Base-by-base conservation (phyloP, 2,888 invertebrate genomes). In the Notocelia uddmanniana region DNA sequence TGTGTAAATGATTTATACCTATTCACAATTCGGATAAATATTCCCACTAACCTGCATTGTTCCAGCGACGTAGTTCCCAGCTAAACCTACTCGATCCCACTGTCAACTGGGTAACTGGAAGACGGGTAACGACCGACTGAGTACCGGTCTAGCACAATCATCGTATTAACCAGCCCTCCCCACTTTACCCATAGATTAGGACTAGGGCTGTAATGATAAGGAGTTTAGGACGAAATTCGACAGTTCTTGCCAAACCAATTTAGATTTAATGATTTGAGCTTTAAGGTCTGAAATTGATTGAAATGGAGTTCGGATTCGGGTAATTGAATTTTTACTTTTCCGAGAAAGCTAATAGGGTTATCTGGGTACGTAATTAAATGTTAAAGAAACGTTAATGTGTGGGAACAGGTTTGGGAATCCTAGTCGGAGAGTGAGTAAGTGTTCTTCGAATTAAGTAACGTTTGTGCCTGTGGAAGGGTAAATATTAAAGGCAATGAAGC, bases 161-260 rank as follows among this genome's bases (percentile, higher is more conserved):
- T 88, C 83, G 81, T 82, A 85, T 89, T 90, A 89, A 88, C 86
- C 83, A 85, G 85, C 87, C 88, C 87, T 76, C 78, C 88, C 84
- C 87, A 57, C 73, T 84, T 87, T 85, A 86, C 85, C 78, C 78
- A 76, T 80, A 85, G 83, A 91, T 91, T 91, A 90, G 80, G 80
- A 83, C 74, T 78, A 86, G 85, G 83, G 81, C 84, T 86, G 81
- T 79, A 81, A 82, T 79, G 84, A 86, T 85, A 86, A 84, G 81
- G 80, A 81, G 79, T 85, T 45, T 83, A 83, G 81, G 78, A 81
- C 76, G 78, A 81, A 81, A 80, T 83, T 80, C 75, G 78, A 75
- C 59, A 70, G 60, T 45, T 62, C 68, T 70, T 74, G 70, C 70
- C 68, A 68, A 64, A 19, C 45, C 45, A 75, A 69, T 68, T 48